Evolutionary conservation across 2,888 invertebrate species (phyloP), one percentile per base, ranked within the genome.

Genomic region (Tenodera sinensis): DNA sequence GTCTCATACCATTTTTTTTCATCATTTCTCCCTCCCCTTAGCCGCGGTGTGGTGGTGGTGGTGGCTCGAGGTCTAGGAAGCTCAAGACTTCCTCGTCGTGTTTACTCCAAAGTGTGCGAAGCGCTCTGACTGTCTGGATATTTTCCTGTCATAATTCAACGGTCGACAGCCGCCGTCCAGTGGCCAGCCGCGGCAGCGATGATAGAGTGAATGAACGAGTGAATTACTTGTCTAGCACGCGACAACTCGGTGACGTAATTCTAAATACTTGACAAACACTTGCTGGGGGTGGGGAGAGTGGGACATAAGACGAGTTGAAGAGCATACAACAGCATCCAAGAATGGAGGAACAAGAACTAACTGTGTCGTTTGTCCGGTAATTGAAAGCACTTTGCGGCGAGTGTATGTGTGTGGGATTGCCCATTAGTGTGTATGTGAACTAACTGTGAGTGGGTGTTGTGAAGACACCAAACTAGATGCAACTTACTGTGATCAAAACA

Each of bases 1-100:
- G 54, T 15, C 54, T 71, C 42, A 47, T 27, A n/a, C 83, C 34
- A 28, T 25, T 30, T 88, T 47, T 47, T 54, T 84, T n/a, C 71
- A 28, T 25, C n/a, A 25, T 83, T 25, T 47, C 83, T 83, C 83
- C 47, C 83, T 25, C 20, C 15, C 87, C 81, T 82, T 28, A 30
- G 20, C 20, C 84, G n/a, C 20, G 8, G 20, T 20, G 28, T 30
- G 28, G 28, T 34, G 84, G 28, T 34, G 84, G 28, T 84, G 84
- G 34, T 28, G 28, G 28, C 54, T 25, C 54, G 54, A 15, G 54
- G 30, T 14, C 54, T 81, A 71, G 54, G 30, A 30, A 30, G 14
- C 15, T n/a, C 15, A 86, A 28, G 83, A 87, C 87, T 87, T 87
- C 87, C 87, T 87, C 81, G 81, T 86, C 20, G 54, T 71, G 54